phyloP scores from a whole-genome alignment of 2,888 invertebrate species.

The Plebejus anna region DNA sequence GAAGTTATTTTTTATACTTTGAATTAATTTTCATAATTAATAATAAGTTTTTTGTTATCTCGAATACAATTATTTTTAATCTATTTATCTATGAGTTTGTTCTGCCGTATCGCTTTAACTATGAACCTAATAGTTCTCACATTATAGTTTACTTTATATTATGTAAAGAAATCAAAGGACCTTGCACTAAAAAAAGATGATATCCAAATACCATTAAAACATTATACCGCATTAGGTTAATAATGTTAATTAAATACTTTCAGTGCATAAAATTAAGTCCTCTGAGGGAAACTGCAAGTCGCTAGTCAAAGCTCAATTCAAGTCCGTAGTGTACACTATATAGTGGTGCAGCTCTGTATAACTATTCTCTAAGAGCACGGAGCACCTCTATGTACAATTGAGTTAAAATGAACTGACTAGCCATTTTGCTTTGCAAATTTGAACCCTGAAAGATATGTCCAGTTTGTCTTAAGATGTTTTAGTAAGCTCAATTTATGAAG shows the following conservation, averaged over 20 bases:
- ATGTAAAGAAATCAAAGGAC: neutral
- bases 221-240: neutral
- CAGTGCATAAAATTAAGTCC: neutral
- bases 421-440: conserved; percentile 24
- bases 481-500: neutral
- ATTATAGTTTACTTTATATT: neutral
- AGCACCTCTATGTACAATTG: conserved; percentile 15
- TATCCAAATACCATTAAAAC: neutral
- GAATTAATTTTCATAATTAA: no score
- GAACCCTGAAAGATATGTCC: neutral
- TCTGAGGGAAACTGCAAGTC: neutral
- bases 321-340: neutral
- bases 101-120: no score
- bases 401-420: conserved; percentile 24
- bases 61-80: no score
- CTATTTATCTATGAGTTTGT: no score
- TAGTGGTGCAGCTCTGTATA: neutral
- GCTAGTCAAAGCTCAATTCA: conserved; percentile 12
- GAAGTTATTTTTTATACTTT: no score
- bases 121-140: neutral
- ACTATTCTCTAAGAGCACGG: neutral
- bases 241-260: neutral
- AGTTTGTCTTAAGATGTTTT: neutral
- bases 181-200: neutral
- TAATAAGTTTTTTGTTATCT: no score